These are phyloP conservation scores for Phalanger gymnotis DNA, from an alignment of 2,797 vertebrate species.

Conservation along the genomic window DNA sequence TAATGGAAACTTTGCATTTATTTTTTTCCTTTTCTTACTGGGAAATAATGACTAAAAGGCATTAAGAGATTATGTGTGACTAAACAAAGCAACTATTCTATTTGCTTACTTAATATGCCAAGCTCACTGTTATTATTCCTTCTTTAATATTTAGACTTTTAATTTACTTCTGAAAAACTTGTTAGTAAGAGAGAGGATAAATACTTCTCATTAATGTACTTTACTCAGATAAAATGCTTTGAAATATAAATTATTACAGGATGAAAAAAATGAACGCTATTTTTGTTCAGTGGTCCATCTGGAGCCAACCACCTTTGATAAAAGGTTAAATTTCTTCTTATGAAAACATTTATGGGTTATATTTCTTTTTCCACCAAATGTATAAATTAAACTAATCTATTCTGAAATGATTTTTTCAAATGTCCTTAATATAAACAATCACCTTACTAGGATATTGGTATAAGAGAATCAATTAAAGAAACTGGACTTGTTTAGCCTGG, in stretches of 20 bases:
- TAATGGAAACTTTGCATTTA: neutral
- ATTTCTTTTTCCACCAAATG: conserved; percentile 22
- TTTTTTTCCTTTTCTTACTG: neutral
- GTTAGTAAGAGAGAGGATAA: conserved; percentile 60
- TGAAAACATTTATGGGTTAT: neutral
- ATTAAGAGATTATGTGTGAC: neutral
- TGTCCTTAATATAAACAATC: neutral
- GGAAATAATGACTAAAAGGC: neutral
- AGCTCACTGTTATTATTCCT: conserved; percentile 72
- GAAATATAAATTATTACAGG: conserved; percentile 59
- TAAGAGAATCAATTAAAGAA: neutral
- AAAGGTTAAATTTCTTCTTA: conserved; percentile 47
- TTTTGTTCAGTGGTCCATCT: conserved; percentile 15
- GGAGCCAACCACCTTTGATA: conserved; percentile 23
- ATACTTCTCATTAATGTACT: neutral
- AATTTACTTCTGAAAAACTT: conserved; percentile 60
- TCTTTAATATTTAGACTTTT: conserved; percentile 52
- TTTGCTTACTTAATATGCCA: conserved; percentile 62
- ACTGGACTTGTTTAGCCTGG: neutral
- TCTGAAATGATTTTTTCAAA: neutral
- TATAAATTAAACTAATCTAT: neutral
- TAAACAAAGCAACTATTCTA: conserved; percentile 18
- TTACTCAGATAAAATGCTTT: conserved; percentile 40
- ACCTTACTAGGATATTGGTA: neutral
- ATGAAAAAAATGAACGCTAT: conserved; percentile 45